Evolutionary conservation across 2,888 invertebrate species (phyloP), one percentile per base, ranked within the genome.

Genomic region (Drosophila mimetica): DNA sequence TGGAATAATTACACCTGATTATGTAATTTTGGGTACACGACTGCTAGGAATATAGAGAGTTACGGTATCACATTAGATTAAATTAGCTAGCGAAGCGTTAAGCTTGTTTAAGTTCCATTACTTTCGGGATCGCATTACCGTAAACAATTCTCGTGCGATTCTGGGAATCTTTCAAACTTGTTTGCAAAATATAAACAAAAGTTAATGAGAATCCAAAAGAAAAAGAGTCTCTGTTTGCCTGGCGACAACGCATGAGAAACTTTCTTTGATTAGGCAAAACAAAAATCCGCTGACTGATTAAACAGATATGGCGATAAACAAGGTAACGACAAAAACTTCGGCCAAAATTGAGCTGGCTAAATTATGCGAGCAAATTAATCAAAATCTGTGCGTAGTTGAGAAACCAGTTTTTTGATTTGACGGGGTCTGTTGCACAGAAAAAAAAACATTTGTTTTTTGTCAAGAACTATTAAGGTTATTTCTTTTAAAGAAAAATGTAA

Each of bases 361-460:
- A 65, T 65, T 76, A 77, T 81, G 74, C 69, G 64, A 58, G 70
- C 67, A 79, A 76, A 79, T 75, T 79, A 79, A 81, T 75, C 71
- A 78, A 78, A 74, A 75, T 75, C 71, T 76, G 64, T 72, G 53
- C 52, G 58, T 73, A 73, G 81, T 75, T 71, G 74, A 54, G 67
- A 77, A 79, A 81, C 84, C 77, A 67, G 82, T 83, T 79, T 79
- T 46, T 46, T 22, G 20, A 11, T 22, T 18, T 6, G 16, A n/a
- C 50, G 11, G 25, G 16, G n/a, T 34, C 16, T 25, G 7, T 1
- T 18, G 16, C 25, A 16, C 16, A 11, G 28, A 22, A 7, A 42
- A 28, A 46, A 46, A 46, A 46, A 14, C 9, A 11, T 5, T 18
- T 18, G 11, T 4, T 6, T 8, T 44, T 16, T 39, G 9, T 18